Percentiles rank a stretch among this genome's conserved stretches.
Conservation (phyloP, 2,113 vertebrate genomes). For the human region GRCh38 chr5:83908001-83908500, state of each 20-base stretch:
- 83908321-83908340: background rate
- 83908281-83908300: too few species aligned
- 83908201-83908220: background rate
- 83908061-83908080: background rate
- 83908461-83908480: too few species aligned
- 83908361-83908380: background rate
- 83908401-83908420: background rate
- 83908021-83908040: background rate
- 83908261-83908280: too few species aligned
- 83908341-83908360: background rate
- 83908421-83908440: background rate
- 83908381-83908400: background rate
- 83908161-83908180: background rate
- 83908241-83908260: background rate
- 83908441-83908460: background rate
- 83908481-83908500: background rate
- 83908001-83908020: background rate
- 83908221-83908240: background rate
- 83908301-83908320: background rate
- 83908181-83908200: background rate
- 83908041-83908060: background rate
- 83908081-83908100: background rate
- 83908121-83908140: too few species aligned
- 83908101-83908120: background rate
- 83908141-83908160: background rate